These are phyloP conservation scores for Cataglyphis cursor DNA, from an alignment of 2,888 invertebrate genomes.

Conservation along the genomic window DNA sequence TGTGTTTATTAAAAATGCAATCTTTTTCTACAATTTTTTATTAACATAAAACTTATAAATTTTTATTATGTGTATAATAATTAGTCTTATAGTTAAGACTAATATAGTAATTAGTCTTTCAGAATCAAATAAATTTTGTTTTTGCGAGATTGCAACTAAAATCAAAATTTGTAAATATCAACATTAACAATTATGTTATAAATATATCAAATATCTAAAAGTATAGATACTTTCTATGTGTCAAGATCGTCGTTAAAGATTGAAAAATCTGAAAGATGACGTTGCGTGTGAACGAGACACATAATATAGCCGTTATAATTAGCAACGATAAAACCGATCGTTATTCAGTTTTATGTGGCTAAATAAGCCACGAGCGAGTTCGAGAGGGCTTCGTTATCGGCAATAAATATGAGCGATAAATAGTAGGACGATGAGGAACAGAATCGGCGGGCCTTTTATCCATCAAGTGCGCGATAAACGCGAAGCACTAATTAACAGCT, in stretches of 20 bases:
- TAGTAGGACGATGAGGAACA: background rate
- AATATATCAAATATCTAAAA: background rate
- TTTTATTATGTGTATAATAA: background rate
- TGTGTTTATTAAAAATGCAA: background rate
- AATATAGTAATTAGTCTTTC: too few relatives aligned
- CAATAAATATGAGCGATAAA: constrained; percentile 34
- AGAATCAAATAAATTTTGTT: background rate
- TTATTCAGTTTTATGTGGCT: constrained; percentile 24
- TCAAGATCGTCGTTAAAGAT: background rate
- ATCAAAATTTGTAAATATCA: background rate
- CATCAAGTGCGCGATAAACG: constrained; percentile 22
- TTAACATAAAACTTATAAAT: background rate
- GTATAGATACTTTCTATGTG: background rate
- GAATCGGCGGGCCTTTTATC: constrained; percentile 14
- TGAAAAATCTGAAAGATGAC: background rate
- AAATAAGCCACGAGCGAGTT: constrained; percentile 19
- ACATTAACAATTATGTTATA: background rate
- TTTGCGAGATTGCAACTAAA: background rate
- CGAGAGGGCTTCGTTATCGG: background rate
- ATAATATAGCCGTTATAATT: constrained; percentile 33
- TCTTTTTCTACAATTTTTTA: background rate
- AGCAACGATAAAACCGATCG: constrained; percentile 13
- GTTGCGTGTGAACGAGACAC: background rate
- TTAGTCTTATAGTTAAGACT: too few relatives aligned
- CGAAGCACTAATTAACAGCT: constrained; percentile 43